Evolutionary conservation across 2,797 vertebrate species (phyloP).

Genomic region (Acridotheres tristis): DNA sequence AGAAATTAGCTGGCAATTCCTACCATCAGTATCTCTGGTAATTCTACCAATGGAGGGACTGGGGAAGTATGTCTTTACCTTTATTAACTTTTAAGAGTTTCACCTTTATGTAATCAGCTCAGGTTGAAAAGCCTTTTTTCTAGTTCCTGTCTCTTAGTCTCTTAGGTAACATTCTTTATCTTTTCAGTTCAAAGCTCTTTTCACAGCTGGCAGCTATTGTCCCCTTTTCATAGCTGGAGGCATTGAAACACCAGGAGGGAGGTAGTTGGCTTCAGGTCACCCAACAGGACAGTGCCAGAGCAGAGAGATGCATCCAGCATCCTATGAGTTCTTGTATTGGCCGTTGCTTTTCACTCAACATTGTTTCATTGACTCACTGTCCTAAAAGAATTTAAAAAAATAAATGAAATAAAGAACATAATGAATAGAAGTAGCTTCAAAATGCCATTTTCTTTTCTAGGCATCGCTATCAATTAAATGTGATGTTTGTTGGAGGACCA

Average conservation of each 20-base stretch:
- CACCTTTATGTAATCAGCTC: not conserved
- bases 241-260: not conserved
- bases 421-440: not conserved
- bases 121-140: not conserved
- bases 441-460: constrained; percentile 69
- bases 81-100: not conserved
- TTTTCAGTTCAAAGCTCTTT: not conserved
- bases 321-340: not conserved
- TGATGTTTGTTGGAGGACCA: constrained; percentile 97
- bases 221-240: not conserved
- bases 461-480: constrained; percentile 86
- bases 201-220: not conserved
- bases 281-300: not conserved
- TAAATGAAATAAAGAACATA: not conserved
- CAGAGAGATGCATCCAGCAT: not conserved
- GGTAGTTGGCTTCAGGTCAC: not conserved
- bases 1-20: not conserved
- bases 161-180: not conserved
- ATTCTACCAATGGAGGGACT: not conserved
- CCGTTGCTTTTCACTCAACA: not conserved
- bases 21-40: not conserved
- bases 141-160: not conserved
- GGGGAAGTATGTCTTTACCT: not conserved
- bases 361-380: not conserved
- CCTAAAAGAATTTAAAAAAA: not conserved